Conservation (phyloP, 2,888 invertebrate species). For the Drosophila rellima region DNA sequence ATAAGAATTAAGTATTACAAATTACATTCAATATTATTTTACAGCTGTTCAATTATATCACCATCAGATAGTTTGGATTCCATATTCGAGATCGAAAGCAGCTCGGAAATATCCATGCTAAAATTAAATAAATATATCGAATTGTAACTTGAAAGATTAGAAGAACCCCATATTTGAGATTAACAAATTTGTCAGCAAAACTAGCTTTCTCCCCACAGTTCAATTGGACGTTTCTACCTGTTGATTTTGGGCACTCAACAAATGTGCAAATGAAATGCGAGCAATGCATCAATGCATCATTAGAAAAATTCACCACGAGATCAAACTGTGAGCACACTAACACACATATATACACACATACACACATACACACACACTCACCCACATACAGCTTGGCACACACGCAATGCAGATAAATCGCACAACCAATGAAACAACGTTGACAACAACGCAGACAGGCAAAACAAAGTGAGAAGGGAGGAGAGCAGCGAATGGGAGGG, state of each 20-base stretch:
- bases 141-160: too few relatives aligned
- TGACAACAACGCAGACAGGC: conserved; percentile 16
- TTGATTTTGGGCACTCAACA: conserved; percentile 50
- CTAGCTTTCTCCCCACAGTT: background rate
- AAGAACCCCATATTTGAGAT: too few relatives aligned
- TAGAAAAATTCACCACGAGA: conserved; percentile 19
- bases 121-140: too few relatives aligned
- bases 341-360: conserved; percentile 19
- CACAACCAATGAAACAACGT: conserved; percentile 16
- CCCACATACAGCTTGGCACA: conserved; percentile 3
- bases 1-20: too few relatives aligned
- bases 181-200: background rate
- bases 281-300: conserved; percentile 15
- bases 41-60: too few relatives aligned
- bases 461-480: background rate
- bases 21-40: too few relatives aligned
- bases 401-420: conserved; percentile 41
- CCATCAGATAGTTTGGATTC: too few relatives aligned
- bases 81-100: too few relatives aligned
- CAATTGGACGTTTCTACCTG: conserved; percentile 58
- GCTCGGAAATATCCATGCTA: too few relatives aligned
- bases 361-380: conserved; percentile 34
- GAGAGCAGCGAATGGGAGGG: background rate
- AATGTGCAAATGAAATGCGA: conserved; percentile 9
- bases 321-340: conserved; percentile 37